A percentile compares a stretch with the other conserved stretches of the same genome.
These are phyloP conservation scores for Leucophenga varia DNA, from an alignment of 1,140 invertebrate genomes.

Conservation along the genomic window DNA sequence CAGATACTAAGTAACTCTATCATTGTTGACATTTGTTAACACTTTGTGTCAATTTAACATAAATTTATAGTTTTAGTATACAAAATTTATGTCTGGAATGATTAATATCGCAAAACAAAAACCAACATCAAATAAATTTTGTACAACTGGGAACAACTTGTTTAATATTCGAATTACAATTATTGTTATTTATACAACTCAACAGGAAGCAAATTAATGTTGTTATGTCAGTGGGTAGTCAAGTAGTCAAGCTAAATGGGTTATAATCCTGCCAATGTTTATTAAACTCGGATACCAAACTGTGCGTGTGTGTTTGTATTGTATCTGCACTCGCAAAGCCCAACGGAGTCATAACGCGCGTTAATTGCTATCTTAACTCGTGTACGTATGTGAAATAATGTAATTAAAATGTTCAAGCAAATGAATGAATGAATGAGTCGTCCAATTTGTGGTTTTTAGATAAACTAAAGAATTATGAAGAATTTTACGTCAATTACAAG, in stretches of 20 bases:
- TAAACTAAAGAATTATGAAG: too few species aligned
- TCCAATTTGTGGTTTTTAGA: too few species aligned
- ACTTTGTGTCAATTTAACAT: constrained; percentile 45
- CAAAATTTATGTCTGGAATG: constrained; percentile 19
- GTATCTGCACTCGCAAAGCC: background rate
- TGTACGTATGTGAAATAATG: too few species aligned
- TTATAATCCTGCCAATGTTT: background rate
- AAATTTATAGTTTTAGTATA: constrained; percentile 25
- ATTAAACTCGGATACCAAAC: constrained; percentile 4
- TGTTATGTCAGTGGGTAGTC: too few species aligned
- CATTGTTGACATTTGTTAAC: constrained; percentile 32
- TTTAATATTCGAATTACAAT: too few species aligned
- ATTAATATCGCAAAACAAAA: constrained; percentile 30
- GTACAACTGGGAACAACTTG: background rate
- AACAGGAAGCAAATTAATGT: too few species aligned
- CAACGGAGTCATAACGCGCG: too few species aligned
- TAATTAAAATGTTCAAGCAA: too few species aligned
- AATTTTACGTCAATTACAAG: too few species aligned
- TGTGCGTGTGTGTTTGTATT: constrained; percentile 5
- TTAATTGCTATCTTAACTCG: too few species aligned
- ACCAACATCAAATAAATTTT: background rate
- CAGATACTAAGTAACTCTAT: background rate
- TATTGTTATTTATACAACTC: too few species aligned
- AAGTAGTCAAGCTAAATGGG: constrained; percentile 6
- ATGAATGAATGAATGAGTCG: too few species aligned